Conservation (phyloP, 2,888 invertebrate genomes). For the Cecidostiba fungosa region DNA sequence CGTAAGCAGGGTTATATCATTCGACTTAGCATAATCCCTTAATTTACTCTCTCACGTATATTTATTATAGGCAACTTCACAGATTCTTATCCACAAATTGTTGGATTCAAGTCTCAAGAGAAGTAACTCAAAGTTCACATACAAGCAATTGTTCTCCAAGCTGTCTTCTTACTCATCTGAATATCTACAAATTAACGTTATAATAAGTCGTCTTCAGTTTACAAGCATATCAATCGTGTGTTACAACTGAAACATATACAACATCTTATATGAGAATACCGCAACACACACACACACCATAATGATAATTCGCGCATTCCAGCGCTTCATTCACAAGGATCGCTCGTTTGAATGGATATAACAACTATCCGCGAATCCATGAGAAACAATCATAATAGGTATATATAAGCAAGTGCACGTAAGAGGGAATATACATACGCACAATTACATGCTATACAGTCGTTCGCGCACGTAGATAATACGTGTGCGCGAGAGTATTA, state of each 20-base stretch:
- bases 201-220: neutral
- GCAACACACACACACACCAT: neutral
- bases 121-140: neutral
- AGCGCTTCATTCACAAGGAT: slow-evolving; percentile 68
- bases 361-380: slow-evolving; percentile 62
- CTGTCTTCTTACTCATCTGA: neutral
- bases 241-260: neutral
- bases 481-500: slow-evolving; percentile 47
- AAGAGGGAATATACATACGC: slow-evolving; percentile 10
- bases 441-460: slow-evolving; percentile 44
- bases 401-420: slow-evolving; percentile 49
- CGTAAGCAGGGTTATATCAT: slow-evolving; percentile 48
- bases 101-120: neutral
- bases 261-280: neutral
- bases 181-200: neutral
- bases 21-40: neutral
- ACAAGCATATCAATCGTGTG: neutral
- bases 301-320: slow-evolving; percentile 19
- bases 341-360: slow-evolving; percentile 47
- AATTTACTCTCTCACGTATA: neutral
- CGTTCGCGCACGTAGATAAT: slow-evolving; percentile 43
- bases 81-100: slow-evolving; percentile 5
- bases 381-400: slow-evolving; percentile 67
- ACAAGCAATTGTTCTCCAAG: neutral
- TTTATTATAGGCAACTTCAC: neutral